Base-by-base conservation (phyloP, 1,140 invertebrate genomes). In the Bilobella aurantiaca region DNA sequence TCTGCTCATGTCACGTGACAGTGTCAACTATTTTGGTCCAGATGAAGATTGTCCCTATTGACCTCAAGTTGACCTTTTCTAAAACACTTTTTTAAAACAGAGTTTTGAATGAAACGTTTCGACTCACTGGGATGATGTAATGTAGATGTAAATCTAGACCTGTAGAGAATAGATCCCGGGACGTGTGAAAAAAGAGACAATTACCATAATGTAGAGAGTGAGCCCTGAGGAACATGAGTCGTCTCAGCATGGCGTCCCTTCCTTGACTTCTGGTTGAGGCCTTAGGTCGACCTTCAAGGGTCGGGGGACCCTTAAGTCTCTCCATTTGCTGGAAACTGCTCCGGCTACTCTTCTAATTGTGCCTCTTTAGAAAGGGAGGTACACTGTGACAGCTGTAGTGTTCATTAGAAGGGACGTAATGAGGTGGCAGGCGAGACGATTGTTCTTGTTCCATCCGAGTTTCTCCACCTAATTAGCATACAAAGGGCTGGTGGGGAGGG, bases 391-490 rank as follows among this genome's bases (percentile, higher is more conserved):
- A 69, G 63, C 63, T 69, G 67, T 65, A 67, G 65, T 64, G 65
- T 67, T 70, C 69, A 70, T 70, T 70, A 70, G 65, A 47, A 66
- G 56, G 53, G 59, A 66, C 64, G 62, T 70, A 70, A 70, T 70
- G 69, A 70, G 69, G 69, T 70, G 69, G 65, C 65, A 67, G 62
- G 47, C n/a, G n/a, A 66, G 67, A 67, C 47, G 62, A 68, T 68
- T 68, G 67, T 65, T 66, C 69, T 62, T 69, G 62, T 70, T 65
- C 58, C 69, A n/a, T n/a, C n/a, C n/a, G n/a, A n/a, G n/a, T n/a
- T n/a, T n/a, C 66, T 67, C 58, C 64, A 64, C 65, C 59, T 70
- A 70, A 70, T 70, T 70, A 70, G 69, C 65, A 70, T 70, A 70
- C 63, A 70, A 70, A 67, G 63, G n/a, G 62, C 34, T 42, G 34